These are phyloP conservation scores for Xiphophorus hellerii DNA, from an alignment of 2,113 vertebrate species.

Conservation along the genomic window DNA sequence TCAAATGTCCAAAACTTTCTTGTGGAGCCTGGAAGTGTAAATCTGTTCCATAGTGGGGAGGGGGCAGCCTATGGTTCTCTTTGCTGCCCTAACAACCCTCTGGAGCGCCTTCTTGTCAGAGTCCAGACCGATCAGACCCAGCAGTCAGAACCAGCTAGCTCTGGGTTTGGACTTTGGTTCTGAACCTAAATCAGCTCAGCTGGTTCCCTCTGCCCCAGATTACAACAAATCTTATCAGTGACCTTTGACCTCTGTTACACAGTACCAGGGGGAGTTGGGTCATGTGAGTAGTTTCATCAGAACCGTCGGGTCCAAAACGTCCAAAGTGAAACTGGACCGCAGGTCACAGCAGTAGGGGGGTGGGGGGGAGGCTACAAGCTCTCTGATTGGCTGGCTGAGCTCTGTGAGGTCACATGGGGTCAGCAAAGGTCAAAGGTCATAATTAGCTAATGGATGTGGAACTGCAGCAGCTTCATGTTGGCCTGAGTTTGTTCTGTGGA, in stretches of 20 bases:
- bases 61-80: too few relatives aligned
- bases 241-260: not conserved
- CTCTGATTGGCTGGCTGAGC: conserved; percentile 36
- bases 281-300: conserved; percentile 3
- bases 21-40: too few relatives aligned
- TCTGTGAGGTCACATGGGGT: not conserved
- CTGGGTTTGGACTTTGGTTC: too few relatives aligned
- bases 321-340: conserved; percentile 4
- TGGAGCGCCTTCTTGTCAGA: too few relatives aligned
- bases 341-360: conserved; percentile 36
- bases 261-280: not conserved
- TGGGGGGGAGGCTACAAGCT: not conserved
- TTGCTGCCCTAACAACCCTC: too few relatives aligned
- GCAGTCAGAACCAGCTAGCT: too few relatives aligned
- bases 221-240: not conserved
- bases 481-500: too few relatives aligned
- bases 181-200: too few relatives aligned
- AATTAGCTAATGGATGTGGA: not conserved
- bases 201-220: not conserved
- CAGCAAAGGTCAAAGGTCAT: not conserved
- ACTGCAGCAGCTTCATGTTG: too few relatives aligned
- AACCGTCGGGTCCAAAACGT: not conserved
- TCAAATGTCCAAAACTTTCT: too few relatives aligned
- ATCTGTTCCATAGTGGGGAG: too few relatives aligned
- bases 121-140: not conserved